Conservation (phyloP, 2,113 vertebrate genomes). For the Psittacus erithacus region DNA sequence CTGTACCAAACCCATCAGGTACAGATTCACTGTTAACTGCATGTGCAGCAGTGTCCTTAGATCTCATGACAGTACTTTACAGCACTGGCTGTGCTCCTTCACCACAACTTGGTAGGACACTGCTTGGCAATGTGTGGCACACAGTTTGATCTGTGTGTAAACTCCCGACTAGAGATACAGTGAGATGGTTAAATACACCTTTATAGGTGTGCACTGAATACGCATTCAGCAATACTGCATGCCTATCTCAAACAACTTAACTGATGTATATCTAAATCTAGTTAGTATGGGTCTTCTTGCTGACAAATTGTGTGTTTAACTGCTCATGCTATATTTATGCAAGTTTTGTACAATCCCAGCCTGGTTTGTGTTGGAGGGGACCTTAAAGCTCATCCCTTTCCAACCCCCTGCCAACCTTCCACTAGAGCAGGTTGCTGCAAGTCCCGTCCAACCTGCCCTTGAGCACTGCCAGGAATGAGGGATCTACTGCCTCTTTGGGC, state of each 20-base stretch:
- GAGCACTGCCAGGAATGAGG: background rate
- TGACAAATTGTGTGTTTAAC: background rate
- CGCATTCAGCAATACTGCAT: background rate
- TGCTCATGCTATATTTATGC: rapidly evolving
- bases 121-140: background rate
- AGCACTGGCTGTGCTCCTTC: rapidly evolving
- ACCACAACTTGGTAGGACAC: too few relatives aligned
- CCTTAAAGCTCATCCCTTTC: rapidly evolving
- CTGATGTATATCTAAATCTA: background rate
- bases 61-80: rapidly evolving
- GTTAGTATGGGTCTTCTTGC: background rate
- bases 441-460: background rate
- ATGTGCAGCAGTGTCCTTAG: background rate
- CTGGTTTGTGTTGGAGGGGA: background rate
- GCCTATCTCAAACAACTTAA: background rate
- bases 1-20: rapidly evolving
- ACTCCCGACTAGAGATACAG: background rate
- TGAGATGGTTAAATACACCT: background rate
- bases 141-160: background rate
- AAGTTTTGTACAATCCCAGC: background rate
- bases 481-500: background rate
- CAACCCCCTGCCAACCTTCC: background rate
- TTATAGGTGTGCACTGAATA: background rate
- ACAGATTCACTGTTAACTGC: too few relatives aligned
- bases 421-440: background rate